Percentiles rank a stretch among this genome's conserved stretches.
Conservation (phyloP, 2,888 invertebrate genomes). For the Habrosyne pyritoides region DNA sequence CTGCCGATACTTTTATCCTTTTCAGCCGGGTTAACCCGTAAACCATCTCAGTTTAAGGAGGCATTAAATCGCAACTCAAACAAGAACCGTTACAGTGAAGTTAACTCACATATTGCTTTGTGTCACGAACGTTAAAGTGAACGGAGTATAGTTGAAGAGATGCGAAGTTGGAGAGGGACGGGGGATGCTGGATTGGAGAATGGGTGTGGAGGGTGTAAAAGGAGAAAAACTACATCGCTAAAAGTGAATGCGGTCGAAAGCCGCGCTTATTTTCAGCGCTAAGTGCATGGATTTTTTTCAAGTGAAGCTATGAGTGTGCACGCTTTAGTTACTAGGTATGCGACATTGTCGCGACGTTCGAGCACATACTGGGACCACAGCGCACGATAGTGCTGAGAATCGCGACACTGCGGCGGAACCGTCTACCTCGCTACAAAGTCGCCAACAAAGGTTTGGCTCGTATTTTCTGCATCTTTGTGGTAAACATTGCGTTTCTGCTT, state of each 20-base stretch:
- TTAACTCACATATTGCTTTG: slow-evolving; percentile 84
- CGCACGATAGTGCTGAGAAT: not conserved
- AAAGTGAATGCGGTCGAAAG: slow-evolving; percentile 84
- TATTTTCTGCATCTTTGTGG: slow-evolving; percentile 10
- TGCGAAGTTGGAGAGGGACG: slow-evolving; percentile 67
- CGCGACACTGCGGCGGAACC: slow-evolving; percentile 16
- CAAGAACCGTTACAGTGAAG: slow-evolving; percentile 82
- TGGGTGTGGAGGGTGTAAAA: slow-evolving; percentile 80
- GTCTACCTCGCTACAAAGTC: slow-evolving; percentile 2
- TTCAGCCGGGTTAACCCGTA: slow-evolving; percentile 80
- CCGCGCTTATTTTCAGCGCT: slow-evolving; percentile 80
- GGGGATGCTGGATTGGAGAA: slow-evolving; percentile 68
- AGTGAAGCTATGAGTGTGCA: slow-evolving; percentile 71
- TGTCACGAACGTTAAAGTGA: slow-evolving; percentile 81
- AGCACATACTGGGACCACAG: not conserved
- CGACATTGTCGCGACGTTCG: not conserved
- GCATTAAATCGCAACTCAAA: slow-evolving; percentile 84
- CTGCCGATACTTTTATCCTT: slow-evolving; percentile 76
- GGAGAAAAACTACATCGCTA: slow-evolving; percentile 83
- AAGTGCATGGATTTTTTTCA: slow-evolving; percentile 83
- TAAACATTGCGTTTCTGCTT: slow-evolving; percentile 1
- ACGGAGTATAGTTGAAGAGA: slow-evolving; percentile 67
- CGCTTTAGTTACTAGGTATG: slow-evolving; percentile 25
- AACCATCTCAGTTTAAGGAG: slow-evolving; percentile 83
- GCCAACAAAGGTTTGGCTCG: slow-evolving; percentile 28